Evolutionary conservation across 2,797 vertebrate species (phyloP), one percentile per base, ranked within the genome.

Genomic region (Pangasius larnaudii): DNA sequence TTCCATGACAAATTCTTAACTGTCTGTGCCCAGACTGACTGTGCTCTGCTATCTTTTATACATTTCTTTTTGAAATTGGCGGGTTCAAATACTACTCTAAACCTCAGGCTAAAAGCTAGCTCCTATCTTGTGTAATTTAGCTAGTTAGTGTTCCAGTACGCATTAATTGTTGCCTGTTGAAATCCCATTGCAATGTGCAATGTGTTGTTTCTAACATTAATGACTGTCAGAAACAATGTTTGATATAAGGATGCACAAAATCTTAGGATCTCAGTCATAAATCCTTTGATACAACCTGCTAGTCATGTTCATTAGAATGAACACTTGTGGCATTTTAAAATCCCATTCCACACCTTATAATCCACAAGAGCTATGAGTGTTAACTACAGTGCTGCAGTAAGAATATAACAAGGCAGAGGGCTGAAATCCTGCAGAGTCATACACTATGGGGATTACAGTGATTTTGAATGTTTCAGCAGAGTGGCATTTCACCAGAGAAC

Each of bases 381-480:
- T 56, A 51, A 87, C 61, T 78, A 67, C 61, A 63, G 49, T 33
- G 42, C 42, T 74, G 71, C 58, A 84, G 51, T 86, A 67, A 42
- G 74, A 83, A 86, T 84, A 59, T 8, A 86, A 80, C 27, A 30
- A 61, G 27, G 39, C 72, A 63, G 79, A 84, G 46, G 71, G n/a
- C 72, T 79, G 53, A 89, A 89, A 59, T 72, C 53, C 80, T 84
- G 72, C 61, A 84, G 39, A 84, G 71, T 42, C 79, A 67, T 61
- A 67, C 77, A 74, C 51, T 83, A 58, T 46, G 77, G 84, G 77
- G 69, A 67, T 87, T 81, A 82, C 56, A 75, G 49, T 16, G 33
- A 51, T 61, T 88, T 72, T 81, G 39, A 86, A 86, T 33, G 36
- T 49, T 85, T 86, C 61, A 74, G 61, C 85, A 89, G 86, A 71